A percentile compares a stretch with the other conserved stretches of the same genome.
Conservation (phyloP, 2,888 invertebrate species). For the Selenia dentaria region DNA sequence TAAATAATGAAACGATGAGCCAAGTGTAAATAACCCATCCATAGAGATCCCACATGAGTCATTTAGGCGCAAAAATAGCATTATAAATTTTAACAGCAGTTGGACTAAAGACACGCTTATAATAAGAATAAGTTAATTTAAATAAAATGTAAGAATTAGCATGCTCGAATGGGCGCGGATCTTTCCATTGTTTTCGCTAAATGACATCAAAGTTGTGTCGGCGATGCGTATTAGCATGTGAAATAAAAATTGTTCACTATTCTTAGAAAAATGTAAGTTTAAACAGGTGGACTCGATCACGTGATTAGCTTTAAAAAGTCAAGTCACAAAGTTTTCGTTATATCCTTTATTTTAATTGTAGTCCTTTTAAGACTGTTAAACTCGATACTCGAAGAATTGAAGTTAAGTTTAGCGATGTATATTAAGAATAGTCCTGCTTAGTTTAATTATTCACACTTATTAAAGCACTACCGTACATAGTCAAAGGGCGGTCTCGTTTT, state of each 20-base stretch:
- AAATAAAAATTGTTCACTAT: constrained; percentile 66
- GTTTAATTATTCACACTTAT: constrained; percentile 27
- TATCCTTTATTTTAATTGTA: too few species aligned
- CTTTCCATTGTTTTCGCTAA: constrained; percentile 84
- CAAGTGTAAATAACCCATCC: constrained; percentile 63
- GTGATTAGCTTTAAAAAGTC: constrained; percentile 17
- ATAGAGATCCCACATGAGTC: constrained; percentile 71
- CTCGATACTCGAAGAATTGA: too few species aligned
- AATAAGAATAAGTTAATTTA: constrained; percentile 81
- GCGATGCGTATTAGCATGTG: constrained; percentile 72
- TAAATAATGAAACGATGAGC: constrained; percentile 53
- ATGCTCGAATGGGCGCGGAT: constrained; percentile 65
- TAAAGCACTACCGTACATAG: constrained; percentile 32
- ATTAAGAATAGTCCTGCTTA: too few species aligned
- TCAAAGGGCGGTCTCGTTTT: constrained; percentile 33
- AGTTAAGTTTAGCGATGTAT: too few species aligned
- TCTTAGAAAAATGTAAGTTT: constrained; percentile 62
- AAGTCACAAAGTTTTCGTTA: constrained; percentile 20
- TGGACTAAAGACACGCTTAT: constrained; percentile 65
- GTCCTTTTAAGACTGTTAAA: too few species aligned
- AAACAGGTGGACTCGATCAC: constrained; percentile 48
- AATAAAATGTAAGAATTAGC: constrained; percentile 75
- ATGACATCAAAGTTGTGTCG: constrained; percentile 82
- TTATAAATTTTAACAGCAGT: constrained; percentile 75
- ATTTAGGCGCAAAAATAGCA: constrained; percentile 78